Evolutionary conservation across 2,797 vertebrate genomes (phyloP).

Genomic region (Taenioides sp.): DNA sequence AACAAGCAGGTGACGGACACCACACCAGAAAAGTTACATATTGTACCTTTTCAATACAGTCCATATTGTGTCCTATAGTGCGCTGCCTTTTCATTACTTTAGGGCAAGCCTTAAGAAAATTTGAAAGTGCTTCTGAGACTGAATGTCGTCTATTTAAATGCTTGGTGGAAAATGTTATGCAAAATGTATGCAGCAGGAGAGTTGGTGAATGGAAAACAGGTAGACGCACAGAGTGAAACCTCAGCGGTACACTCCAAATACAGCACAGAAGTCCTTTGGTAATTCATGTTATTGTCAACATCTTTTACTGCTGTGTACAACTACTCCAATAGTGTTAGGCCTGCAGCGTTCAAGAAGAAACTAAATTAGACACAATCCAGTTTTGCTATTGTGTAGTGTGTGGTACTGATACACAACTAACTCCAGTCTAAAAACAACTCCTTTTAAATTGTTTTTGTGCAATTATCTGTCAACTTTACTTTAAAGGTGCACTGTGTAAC

Average conservation of each 20-base stretch:
- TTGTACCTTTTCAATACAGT: not conserved
- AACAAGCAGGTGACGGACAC: not conserved
- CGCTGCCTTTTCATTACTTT: not conserved
- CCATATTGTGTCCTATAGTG: not conserved
- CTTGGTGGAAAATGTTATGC: conserved; percentile 26
- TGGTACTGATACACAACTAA: not conserved
- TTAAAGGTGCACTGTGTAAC: too few species aligned
- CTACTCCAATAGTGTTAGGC: not conserved
- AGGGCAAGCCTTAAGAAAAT: not conserved
- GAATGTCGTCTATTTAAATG: not conserved
- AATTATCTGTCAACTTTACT: too few species aligned
- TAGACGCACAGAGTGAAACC: conserved; percentile 22
- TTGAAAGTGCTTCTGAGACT: not conserved
- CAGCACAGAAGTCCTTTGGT: conserved; percentile 42
- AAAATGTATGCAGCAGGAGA: conserved; percentile 37
- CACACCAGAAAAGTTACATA: not conserved
- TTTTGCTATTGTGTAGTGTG: not conserved
- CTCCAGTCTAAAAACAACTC: not conserved
- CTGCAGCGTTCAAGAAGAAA: not conserved
- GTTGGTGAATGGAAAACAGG: conserved; percentile 10
- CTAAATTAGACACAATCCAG: not conserved
- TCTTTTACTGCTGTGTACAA: conserved; percentile 14
- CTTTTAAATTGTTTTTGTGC: not conserved
- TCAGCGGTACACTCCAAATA: conserved; percentile 38
- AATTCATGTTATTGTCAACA: conserved; percentile 61